phyloP scores from a whole-genome alignment of 2,113 vertebrate species.

The Camarhynchus parvulus region DNA sequence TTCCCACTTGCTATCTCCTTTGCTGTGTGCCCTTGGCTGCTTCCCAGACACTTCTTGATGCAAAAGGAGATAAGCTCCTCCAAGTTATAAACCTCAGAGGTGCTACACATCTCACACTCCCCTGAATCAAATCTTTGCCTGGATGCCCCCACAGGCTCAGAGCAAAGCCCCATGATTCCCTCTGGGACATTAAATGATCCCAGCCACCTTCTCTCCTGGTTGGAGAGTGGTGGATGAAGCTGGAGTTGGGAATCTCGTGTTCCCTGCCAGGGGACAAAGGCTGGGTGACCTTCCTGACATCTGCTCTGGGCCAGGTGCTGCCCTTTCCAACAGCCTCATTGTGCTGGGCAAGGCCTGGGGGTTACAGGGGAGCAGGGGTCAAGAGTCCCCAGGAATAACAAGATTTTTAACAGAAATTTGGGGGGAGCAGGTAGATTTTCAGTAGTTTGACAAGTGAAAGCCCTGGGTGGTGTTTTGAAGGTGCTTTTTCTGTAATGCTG shows the following conservation, averaged over 20 bases:
- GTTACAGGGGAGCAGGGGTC: background rate
- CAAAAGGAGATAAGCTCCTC: slow-evolving; percentile 13
- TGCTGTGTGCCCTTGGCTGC: slow-evolving; percentile 57
- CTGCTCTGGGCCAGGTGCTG: slow-evolving; percentile 11
- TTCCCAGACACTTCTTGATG: slow-evolving; percentile 44
- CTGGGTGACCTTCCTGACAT: background rate
- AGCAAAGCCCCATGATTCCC: background rate
- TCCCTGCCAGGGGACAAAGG: background rate
- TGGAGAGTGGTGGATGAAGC: background rate
- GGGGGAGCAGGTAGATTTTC: background rate
- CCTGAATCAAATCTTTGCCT: background rate
- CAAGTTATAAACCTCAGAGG: background rate
- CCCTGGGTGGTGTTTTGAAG: background rate
- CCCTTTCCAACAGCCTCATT: background rate
- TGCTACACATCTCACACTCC: background rate
- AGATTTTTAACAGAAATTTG: background rate
- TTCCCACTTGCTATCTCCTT: slow-evolving; percentile 26
- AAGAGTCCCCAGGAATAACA: background rate
- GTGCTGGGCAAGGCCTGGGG: background rate
- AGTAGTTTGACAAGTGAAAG: background rate
- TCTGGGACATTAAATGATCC: background rate
- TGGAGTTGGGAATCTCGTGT: rapidly evolving
- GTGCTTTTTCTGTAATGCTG: background rate
- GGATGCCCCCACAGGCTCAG: background rate
- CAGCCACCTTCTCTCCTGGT: background rate